These are phyloP conservation scores for Corythornis leucogaster DNA, from an alignment of 2,797 vertebrate genomes.

Conservation along the genomic window DNA sequence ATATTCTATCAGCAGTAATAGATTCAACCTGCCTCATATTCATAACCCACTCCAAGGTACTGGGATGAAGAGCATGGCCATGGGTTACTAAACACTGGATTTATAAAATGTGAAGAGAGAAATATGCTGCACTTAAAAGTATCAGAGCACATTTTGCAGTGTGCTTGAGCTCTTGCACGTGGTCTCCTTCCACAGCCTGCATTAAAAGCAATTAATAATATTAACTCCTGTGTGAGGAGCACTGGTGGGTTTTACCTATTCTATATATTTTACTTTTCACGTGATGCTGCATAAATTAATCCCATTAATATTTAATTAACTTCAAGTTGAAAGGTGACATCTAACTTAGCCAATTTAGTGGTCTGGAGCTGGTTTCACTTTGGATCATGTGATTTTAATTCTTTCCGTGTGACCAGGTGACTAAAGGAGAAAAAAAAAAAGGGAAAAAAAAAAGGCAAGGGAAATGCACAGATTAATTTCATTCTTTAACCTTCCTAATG, in stretches of 20 bases:
- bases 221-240: slow-evolving; percentile 60
- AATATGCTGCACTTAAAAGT: slow-evolving; percentile 72
- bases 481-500: slow-evolving; percentile 90
- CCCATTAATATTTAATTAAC: slow-evolving; percentile 83
- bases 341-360: slow-evolving; percentile 79
- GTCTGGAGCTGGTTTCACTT: slow-evolving; percentile 74
- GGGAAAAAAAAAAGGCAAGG: slow-evolving; percentile 27
- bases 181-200: slow-evolving; percentile 54
- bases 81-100: slow-evolving; percentile 78
- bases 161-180: slow-evolving; percentile 34
- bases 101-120: slow-evolving; percentile 73
- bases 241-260: slow-evolving; percentile 62
- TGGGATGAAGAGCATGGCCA: slow-evolving; percentile 58
- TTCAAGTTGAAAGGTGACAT: slow-evolving; percentile 79
- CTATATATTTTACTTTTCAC: slow-evolving; percentile 71
- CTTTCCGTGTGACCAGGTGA: slow-evolving; percentile 83
- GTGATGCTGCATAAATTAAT: slow-evolving; percentile 80
- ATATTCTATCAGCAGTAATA: slow-evolving; percentile 68
- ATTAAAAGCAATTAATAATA: slow-evolving; percentile 76
- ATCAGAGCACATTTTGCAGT: slow-evolving; percentile 58
- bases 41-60: slow-evolving; percentile 63
- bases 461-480: slow-evolving; percentile 87
- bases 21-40: slow-evolving; percentile 75
- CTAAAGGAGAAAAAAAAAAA: neutral
- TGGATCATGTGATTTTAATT: slow-evolving; percentile 81